Percentiles rank a stretch among this genome's conserved stretches.
phyloP scores from a whole-genome alignment of 1,140 invertebrate genomes.

The Zaprionus gabonicus region DNA sequence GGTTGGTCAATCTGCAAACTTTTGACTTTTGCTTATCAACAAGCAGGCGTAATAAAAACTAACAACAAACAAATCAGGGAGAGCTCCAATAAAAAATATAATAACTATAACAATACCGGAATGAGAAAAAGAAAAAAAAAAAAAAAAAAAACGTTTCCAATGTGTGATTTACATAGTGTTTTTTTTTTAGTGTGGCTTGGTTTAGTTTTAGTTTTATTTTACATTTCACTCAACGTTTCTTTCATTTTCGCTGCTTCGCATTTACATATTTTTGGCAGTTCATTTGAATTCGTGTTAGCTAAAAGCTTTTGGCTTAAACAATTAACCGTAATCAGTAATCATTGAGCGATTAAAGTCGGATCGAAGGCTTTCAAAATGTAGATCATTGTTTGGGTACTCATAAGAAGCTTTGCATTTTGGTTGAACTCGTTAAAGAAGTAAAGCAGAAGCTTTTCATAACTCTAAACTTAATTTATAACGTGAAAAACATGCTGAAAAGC shows the following conservation, averaged over 20 bases:
- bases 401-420: background rate
- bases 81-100: slow-evolving; percentile 29
- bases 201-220: slow-evolving; percentile 5
- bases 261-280: slow-evolving; percentile 22
- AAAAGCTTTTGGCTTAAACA: slow-evolving; percentile 5
- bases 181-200: slow-evolving; percentile 16
- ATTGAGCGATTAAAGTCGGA: background rate
- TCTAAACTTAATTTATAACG: background rate
- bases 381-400: background rate
- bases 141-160: slow-evolving; percentile 1
- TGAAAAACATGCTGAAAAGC: background rate
- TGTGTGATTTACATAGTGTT: slow-evolving; percentile 30
- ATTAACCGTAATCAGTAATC: background rate
- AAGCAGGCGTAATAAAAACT: slow-evolving; percentile 9
- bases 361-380: slow-evolving; percentile 4
- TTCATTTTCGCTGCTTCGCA: slow-evolving; percentile 3
- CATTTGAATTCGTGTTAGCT: background rate
- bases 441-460: background rate
- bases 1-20: slow-evolving; percentile 32
- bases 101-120: slow-evolving; percentile 15
- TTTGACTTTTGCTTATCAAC: slow-evolving; percentile 16
- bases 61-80: slow-evolving; percentile 23
- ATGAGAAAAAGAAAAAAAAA: background rate
- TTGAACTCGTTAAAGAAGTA: background rate
- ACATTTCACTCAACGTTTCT: slow-evolving; percentile 1